Evolutionary conservation across 2,888 invertebrate genomes (phyloP).

Genomic region (Ceratothoa steindachneri): DNA sequence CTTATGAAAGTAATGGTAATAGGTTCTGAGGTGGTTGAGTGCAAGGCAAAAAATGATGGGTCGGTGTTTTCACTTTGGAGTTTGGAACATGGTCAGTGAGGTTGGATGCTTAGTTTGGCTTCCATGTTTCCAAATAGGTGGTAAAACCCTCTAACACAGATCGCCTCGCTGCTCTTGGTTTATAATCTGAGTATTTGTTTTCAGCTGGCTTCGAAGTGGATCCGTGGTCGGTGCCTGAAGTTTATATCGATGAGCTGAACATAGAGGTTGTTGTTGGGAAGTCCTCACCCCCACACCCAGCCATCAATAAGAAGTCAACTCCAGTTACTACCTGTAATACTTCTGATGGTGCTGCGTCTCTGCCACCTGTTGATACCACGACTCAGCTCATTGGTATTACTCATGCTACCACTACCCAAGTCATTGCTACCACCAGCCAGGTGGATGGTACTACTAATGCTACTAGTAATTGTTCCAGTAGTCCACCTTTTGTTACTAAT

Average conservation of each 20-base stretch:
- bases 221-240: slow-evolving; percentile 33
- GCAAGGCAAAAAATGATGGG: too few species aligned
- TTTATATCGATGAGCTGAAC: slow-evolving; percentile 25
- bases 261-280: slow-evolving; percentile 28
- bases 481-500: not conserved
- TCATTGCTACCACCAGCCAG: not conserved
- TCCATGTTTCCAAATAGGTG: too few species aligned
- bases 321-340: not conserved
- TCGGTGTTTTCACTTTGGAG: too few species aligned
- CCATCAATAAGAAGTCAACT: too few species aligned
- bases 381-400: not conserved
- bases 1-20: too few species aligned
- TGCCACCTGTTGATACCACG: not conserved
- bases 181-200: too few species aligned
- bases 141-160: too few species aligned
- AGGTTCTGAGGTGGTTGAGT: too few species aligned
- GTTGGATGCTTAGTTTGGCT: too few species aligned
- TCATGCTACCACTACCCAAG: not conserved
- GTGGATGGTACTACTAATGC: not conserved
- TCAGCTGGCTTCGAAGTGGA: slow-evolving; percentile 24
- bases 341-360: not conserved
- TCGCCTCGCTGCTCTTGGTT: too few species aligned
- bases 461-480: not conserved
- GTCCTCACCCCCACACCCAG: not conserved
- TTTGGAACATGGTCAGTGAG: too few species aligned